These are phyloP conservation scores for Aradophagus sp. DNA, from an alignment of 1,140 invertebrate species.

Conservation along the genomic window DNA sequence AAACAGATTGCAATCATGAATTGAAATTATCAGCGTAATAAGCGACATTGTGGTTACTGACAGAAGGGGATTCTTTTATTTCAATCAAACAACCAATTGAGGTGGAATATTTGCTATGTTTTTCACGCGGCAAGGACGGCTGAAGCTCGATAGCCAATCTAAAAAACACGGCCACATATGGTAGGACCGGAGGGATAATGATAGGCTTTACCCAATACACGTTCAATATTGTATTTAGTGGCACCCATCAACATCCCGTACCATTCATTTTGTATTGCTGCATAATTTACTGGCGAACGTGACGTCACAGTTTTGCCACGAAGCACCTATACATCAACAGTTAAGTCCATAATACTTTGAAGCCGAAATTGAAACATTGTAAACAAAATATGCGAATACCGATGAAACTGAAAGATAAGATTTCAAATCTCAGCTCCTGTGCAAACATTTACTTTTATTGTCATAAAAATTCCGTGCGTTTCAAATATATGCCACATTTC, in stretches of 20 bases:
- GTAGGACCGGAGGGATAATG: slow-evolving; percentile 50
- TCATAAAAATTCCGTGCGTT: too few relatives aligned
- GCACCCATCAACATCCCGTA: slow-evolving; percentile 42
- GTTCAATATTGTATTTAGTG: slow-evolving; percentile 55
- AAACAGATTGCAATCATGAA: slow-evolving; percentile 43
- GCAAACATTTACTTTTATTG: too few relatives aligned
- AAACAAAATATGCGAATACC: slow-evolving; percentile 26
- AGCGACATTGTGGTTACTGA: slow-evolving; percentile 19
- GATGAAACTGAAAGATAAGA: too few relatives aligned
- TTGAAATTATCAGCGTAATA: slow-evolving; percentile 44
- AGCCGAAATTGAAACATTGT: slow-evolving; percentile 34
- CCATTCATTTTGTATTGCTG: slow-evolving; percentile 35
- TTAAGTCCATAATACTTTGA: slow-evolving; percentile 27
- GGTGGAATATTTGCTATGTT: slow-evolving; percentile 40
- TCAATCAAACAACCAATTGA: slow-evolving; percentile 50
- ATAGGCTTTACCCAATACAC: slow-evolving; percentile 47
- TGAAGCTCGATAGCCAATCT: slow-evolving; percentile 41
- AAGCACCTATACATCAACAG: slow-evolving; percentile 29
- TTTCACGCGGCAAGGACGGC: slow-evolving; percentile 14
- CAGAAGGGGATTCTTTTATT: slow-evolving; percentile 37
- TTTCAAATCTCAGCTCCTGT: too few relatives aligned
- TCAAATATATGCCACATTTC: too few relatives aligned
- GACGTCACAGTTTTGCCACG: slow-evolving; percentile 32
- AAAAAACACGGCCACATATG: slow-evolving; percentile 57
- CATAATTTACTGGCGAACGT: slow-evolving; percentile 47